Evolutionary conservation across 2,113 vertebrate genomes (phyloP), one percentile per base, ranked within the genome.

Genomic region (Pollimyrus isidori): DNA sequence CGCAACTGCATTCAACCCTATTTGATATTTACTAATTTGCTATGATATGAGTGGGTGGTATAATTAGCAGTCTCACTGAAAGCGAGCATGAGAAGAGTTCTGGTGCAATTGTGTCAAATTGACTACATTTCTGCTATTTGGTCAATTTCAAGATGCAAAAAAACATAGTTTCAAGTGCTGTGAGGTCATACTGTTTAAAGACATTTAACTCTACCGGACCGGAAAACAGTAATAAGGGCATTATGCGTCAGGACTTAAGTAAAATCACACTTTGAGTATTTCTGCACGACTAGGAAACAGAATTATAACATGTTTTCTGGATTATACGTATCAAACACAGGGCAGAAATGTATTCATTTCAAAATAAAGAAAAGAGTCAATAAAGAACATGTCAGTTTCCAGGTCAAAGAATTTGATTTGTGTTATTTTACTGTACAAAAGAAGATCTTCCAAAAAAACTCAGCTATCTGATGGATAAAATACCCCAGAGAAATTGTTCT

Each of bases 41-140:
- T 73, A 89, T 53, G 87, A 83, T 90, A 89, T 91, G 89, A 92
- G 90, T 92, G 91, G 92, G 92, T 90, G 90, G 90, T 89, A 86
- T 91, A 91, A 92, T 92, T 91, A 89, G 87, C 85, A 86, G 76
- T 89, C 88, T 87, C 65, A 58, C 87, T 91, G 89, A 92, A 91
- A 85, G 89, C 65, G 42, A 39, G 7, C 65, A 87, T 89, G 90
- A 89, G 89, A 88, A 88, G 46, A 90, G 91, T 90, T 90, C 88
- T 52, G 87, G 86, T 89, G 83, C 91, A 92, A 91, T 92, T 92
- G 91, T 91, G 91, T 90, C 88, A 90, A 90, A 91, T 89, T 90
- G 89, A 90, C 91, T 89, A 89, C 46, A 89, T 91, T 93, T 89
- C 58, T 86, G 73, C 86, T 50, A 58, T 86, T 88, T 50, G 89